Conservation (phyloP, 2,797 vertebrate species). For the Phrynocephalus forsythii region DNA sequence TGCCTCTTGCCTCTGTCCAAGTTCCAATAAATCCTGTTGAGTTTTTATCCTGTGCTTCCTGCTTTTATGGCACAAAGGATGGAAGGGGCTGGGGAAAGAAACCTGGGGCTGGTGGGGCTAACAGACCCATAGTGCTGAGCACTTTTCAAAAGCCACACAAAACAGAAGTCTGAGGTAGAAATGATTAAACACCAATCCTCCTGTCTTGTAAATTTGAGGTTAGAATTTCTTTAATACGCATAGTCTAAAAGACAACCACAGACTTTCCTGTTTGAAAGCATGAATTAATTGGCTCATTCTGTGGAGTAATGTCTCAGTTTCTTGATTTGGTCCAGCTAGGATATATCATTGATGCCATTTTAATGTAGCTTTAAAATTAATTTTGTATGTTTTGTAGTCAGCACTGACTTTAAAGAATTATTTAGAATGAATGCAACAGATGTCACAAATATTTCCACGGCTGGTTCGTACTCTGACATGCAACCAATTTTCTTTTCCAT, state of each 20-base stretch:
- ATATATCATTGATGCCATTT: constrained; percentile 58
- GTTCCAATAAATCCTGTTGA: no score
- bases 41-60: no score
- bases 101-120: not conserved
- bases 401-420: constrained; percentile 61
- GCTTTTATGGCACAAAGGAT: no score
- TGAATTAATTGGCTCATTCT: constrained; percentile 47
- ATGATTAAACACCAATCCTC: constrained; percentile 16
- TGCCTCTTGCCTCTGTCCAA: no score
- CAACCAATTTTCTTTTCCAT: constrained; percentile 41
- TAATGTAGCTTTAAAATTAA: constrained; percentile 64
- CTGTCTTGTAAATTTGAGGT: constrained; percentile 27
- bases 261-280: constrained; percentile 23
- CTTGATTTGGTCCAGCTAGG: constrained; percentile 62
- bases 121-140: not conserved
- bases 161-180: not conserved
- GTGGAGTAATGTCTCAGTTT: constrained; percentile 44
- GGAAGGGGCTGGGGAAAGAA: no score
- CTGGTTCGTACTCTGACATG: constrained; percentile 54
- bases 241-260: constrained; percentile 38
- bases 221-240: constrained; percentile 4
- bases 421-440: constrained; percentile 59
- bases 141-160: constrained; percentile 21
- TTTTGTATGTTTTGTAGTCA: constrained; percentile 65
- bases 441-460: constrained; percentile 68